Evolutionary conservation across 2,888 invertebrate species (phyloP), one percentile per base, ranked within the genome.

Genomic region (Lasiommata megera): DNA sequence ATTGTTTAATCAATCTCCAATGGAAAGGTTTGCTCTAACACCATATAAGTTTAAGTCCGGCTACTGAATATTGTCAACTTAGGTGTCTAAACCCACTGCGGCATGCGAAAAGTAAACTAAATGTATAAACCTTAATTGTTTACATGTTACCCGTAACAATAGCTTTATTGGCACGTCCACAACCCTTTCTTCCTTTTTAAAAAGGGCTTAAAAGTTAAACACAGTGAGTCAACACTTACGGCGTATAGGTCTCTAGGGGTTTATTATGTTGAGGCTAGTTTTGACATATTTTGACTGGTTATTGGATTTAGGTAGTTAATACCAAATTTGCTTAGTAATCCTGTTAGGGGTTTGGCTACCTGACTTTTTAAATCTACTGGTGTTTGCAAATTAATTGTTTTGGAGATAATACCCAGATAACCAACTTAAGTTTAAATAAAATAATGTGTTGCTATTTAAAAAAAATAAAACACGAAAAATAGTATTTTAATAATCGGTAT

Each of bases 231-330:
- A 72, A 70, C 68, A 57, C 50, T 38, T 28, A 37, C n/a, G 12
- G 31, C 66, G 66, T 62, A 73, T 31, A 44, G 57, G 61, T 65
- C 82, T 75, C 84, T 51, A 60, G 84, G 81, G 86, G 81, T 63
- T 63, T 65, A 72, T 76, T 64, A 60, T 67, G 66, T 79, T 82
- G 79, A 77, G 74, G 67, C 67, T 47, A 65, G 73, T 78, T 86
- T 83, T 86, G 88, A 82, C 82, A 80, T 89, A 80, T 88, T 88
- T 80, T 88, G 88, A 88, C 87, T 77, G 64, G 54, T 68, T 76
- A 74, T 77, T 64, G 80, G 77, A 81, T 85, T 82, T 78, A 67
- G 66, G 62, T 36, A 62, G 67, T 64, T 71, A 66, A 66, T 56
- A 48, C 46, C 62, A 70, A 73, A 74, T 68, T 62, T 79, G 84